A percentile compares a stretch with the other conserved stretches of the same genome.
phyloP scores from a whole-genome alignment of 2,113 vertebrate species.

The Delphinapterus leucas region DNA sequence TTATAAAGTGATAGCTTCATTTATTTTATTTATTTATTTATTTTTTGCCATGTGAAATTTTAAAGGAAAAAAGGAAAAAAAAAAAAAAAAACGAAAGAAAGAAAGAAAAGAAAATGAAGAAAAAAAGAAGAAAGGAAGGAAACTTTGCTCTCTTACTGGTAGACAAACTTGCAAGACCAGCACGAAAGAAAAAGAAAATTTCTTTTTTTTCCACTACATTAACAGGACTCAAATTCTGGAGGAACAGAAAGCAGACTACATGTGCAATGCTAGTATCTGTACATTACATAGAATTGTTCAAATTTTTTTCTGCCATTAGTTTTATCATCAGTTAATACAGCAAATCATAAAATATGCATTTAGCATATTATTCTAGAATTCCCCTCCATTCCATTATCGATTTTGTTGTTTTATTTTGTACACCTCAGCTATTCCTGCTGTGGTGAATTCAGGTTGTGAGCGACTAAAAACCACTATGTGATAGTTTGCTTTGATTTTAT shows the following conservation, averaged over 20 bases:
- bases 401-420: conserved; percentile 75
- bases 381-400: conserved; percentile 84
- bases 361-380: conserved; percentile 90
- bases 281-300: conserved; percentile 98
- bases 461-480: conserved; percentile 88
- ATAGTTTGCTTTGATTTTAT: conserved; percentile 81
- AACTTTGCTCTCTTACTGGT: conserved; percentile 86
- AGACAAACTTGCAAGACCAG: conserved; percentile 93
- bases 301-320: conserved; percentile 93
- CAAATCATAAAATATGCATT: conserved; percentile 91
- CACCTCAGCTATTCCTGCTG: conserved; percentile 85
- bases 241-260: conserved; percentile 94
- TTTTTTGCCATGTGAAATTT: conserved; percentile 78
- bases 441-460: conserved; percentile 84
- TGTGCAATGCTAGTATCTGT: conserved; percentile 99
- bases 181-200: conserved; percentile 91
- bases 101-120: conserved; percentile 23
- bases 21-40: conserved; percentile 46
- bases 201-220: conserved; percentile 81
- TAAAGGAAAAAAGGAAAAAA: conserved; percentile 67
- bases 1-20: conserved; percentile 81
- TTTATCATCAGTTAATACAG: conserved; percentile 94
- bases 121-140: conserved; percentile 61
- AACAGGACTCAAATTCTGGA: conserved; percentile 94
- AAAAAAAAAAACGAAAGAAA: conserved; percentile 59